These are phyloP conservation scores for Campylorhamphus procurvoides DNA, from an alignment of 2,113 vertebrate species.

Conservation along the genomic window DNA sequence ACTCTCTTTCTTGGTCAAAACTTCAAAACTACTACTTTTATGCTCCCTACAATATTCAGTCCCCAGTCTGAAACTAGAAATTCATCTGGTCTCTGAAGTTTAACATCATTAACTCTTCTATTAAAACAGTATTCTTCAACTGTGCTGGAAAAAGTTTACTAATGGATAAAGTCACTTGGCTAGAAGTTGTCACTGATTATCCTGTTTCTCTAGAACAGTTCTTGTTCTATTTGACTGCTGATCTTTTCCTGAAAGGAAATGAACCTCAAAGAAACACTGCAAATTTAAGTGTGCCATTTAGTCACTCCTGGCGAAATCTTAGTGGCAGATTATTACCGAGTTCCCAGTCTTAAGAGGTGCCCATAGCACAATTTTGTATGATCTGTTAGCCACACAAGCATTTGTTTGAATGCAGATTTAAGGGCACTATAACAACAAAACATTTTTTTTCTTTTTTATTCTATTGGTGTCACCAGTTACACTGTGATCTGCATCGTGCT, in stretches of 20 bases:
- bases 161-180: background rate
- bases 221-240: background rate
- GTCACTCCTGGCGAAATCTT: background rate
- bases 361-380: background rate
- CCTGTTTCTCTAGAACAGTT: background rate
- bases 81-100: background rate
- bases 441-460: background rate
- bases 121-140: background rate
- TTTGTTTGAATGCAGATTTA: background rate
- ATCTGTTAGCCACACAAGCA: background rate
- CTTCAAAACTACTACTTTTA: background rate
- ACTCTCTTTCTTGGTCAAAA: background rate
- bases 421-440: background rate
- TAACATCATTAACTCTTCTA: background rate
- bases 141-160: background rate
- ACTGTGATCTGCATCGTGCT: rapidly evolving
- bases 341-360: background rate
- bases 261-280: background rate
- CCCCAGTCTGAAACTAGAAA: background rate
- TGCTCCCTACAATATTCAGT: background rate
- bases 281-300: background rate
- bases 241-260: background rate
- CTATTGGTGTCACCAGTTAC: background rate
- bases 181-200: background rate
- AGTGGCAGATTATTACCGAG: background rate